A percentile compares a stretch with the other conserved stretches of the same genome.
Conservation (phyloP, 2,113 vertebrate species). For the Tenebrosternarchus preto region DNA sequence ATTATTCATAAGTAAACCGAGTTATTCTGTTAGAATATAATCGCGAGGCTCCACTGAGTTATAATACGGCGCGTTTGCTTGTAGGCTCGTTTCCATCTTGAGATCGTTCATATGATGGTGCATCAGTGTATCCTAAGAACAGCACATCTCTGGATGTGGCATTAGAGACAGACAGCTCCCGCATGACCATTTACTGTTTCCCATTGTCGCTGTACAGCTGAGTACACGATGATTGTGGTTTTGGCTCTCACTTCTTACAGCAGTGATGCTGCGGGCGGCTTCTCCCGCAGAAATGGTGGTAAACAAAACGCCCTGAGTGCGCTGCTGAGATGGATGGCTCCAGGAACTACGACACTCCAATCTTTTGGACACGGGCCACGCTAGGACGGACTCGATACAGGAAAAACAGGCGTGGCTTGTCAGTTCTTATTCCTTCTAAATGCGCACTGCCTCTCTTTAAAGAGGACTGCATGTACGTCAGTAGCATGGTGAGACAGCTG, state of each 20-base stretch:
- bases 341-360: background rate
- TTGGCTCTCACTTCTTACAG: conserved; percentile 37
- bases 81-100: conserved; percentile 12
- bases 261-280: background rate
- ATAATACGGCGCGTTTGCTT: conserved; percentile 5
- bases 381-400: background rate
- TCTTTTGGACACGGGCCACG: background rate
- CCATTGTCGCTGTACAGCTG: conserved; percentile 42
- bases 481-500: background rate
- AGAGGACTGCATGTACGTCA: background rate
- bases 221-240: conserved; percentile 45
- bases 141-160: conserved; percentile 40
- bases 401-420: background rate
- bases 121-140: conserved; percentile 7
- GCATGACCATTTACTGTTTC: conserved; percentile 8
- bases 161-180: conserved; percentile 36
- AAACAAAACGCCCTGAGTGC: conserved; percentile 36
- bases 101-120: conserved; percentile 12
- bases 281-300: conserved; percentile 20
- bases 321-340: conserved; percentile 29
- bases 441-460: background rate
- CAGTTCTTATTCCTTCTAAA: background rate
- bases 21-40: background rate
- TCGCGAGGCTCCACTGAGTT: too few species aligned
- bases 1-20: background rate